These are phyloP conservation scores for Pemphigus obesinymphae DNA, from an alignment of 1,140 invertebrate species.

Conservation along the genomic window DNA sequence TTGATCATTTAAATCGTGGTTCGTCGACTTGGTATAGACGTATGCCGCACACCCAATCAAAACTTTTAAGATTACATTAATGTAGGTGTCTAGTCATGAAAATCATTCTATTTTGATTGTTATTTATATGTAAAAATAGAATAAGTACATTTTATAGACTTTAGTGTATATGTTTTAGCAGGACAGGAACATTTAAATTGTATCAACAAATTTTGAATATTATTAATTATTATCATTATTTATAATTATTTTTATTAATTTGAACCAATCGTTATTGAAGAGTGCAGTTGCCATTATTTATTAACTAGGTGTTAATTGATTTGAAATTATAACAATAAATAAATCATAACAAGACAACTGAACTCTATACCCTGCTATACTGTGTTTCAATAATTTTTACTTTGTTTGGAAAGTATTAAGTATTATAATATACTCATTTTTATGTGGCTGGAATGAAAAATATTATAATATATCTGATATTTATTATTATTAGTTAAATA, in stretches of 20 bases:
- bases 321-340: no score
- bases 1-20: slow-evolving; percentile 75
- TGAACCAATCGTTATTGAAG: background rate
- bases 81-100: background rate
- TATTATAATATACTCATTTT: no score
- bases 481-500: no score
- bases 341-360: no score
- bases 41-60: background rate
- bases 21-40: slow-evolving; percentile 48
- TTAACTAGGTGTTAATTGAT: no score
- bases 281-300: no score
- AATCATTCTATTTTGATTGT: background rate
- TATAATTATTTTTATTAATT: background rate
- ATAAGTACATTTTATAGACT: background rate
- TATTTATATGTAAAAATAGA: background rate
- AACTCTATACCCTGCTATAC: no score
- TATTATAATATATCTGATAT: no score
- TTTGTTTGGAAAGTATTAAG: no score
- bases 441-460: no score
- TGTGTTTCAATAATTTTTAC: no score
- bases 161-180: background rate
- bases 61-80: slow-evolving; percentile 4
- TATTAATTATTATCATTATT: background rate
- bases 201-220: background rate
- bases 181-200: background rate